A percentile compares a stretch with the other conserved stretches of the same genome.
Conservation (phyloP, 2,888 invertebrate species). For the Metellina segmentata region DNA sequence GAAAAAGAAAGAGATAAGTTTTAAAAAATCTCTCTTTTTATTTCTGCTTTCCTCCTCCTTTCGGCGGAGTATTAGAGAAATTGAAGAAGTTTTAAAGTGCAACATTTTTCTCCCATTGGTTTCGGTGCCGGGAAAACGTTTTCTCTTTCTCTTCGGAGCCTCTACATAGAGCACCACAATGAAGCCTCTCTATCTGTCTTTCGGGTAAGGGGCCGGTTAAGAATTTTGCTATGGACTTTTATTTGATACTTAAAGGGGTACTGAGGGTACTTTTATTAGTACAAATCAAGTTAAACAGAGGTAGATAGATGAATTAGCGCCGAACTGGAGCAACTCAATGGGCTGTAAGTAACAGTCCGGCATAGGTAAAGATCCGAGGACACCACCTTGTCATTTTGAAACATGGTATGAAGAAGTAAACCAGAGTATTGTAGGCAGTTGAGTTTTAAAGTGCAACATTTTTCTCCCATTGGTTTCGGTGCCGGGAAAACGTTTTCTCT, state of each 20-base stretch:
- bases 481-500: slow-evolving; percentile 54
- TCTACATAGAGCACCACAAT: slow-evolving; percentile 31
- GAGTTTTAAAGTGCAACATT: slow-evolving; percentile 69
- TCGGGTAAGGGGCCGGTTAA: not conserved
- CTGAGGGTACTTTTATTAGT: too few relatives aligned
- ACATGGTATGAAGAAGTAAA: too few relatives aligned
- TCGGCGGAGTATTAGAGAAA: slow-evolving; percentile 62
- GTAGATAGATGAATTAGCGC: too few relatives aligned
- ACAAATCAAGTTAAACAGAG: too few relatives aligned
- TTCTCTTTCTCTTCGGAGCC: slow-evolving; percentile 10
- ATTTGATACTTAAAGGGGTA: not conserved
- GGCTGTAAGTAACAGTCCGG: too few relatives aligned
- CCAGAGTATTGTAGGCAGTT: too few relatives aligned
- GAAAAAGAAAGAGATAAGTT: slow-evolving; percentile 5
- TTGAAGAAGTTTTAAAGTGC: slow-evolving; percentile 70
- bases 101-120: slow-evolving; percentile 67
- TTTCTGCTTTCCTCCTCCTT: slow-evolving; percentile 1
- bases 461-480: slow-evolving; percentile 58
- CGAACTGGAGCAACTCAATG: too few relatives aligned
- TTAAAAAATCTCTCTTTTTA: not conserved
- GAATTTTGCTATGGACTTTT: not conserved
- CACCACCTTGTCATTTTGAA: too few relatives aligned
- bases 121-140: slow-evolving; percentile 55
- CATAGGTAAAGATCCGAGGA: too few relatives aligned
- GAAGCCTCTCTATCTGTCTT: not conserved